Percentiles rank a stretch among this genome's conserved stretches.
Evolutionary conservation across 2,888 invertebrate species (phyloP).

Genomic region (Folsomia manolachei): DNA sequence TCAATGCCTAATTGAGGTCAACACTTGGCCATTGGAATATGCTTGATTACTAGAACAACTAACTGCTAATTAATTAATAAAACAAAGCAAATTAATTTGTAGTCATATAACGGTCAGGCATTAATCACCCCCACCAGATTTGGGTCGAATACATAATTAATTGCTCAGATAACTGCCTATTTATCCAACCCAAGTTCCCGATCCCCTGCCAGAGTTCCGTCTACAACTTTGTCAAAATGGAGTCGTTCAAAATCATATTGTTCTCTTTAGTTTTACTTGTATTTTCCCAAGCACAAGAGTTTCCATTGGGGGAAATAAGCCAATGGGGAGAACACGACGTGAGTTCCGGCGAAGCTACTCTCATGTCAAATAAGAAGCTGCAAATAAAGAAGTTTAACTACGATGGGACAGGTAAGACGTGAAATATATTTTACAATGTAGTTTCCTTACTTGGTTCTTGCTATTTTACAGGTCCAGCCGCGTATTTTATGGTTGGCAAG

Average conservation of each 20-base stretch:
- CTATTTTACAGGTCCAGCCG: slow-evolving; percentile 37
- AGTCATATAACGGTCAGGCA: too few species aligned
- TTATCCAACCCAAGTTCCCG: too few species aligned
- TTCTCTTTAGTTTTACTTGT: not conserved
- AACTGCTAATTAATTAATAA: too few species aligned
- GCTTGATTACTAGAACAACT: too few species aligned
- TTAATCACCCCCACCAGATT: too few species aligned
- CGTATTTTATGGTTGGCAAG: slow-evolving; percentile 45
- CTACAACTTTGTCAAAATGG: too few species aligned
- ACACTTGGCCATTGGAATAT: too few species aligned
- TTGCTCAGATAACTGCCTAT: too few species aligned
- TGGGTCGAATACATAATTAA: too few species aligned
- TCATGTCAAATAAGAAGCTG: not conserved
- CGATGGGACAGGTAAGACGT: not conserved
- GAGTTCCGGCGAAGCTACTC: not conserved
- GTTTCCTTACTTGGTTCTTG: not conserved
- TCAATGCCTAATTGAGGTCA: too few species aligned
- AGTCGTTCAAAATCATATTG: not conserved
- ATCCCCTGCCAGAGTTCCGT: too few species aligned
- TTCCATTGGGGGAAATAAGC: not conserved
- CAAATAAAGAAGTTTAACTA: not conserved
- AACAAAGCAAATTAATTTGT: too few species aligned
- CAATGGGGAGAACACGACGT: not conserved
- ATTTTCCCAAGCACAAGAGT: not conserved
- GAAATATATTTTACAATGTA: not conserved